A percentile compares a stretch with the other conserved stretches of the same genome.
Conservation (phyloP, 2,888 invertebrate species). For the Pecten maximus region DNA sequence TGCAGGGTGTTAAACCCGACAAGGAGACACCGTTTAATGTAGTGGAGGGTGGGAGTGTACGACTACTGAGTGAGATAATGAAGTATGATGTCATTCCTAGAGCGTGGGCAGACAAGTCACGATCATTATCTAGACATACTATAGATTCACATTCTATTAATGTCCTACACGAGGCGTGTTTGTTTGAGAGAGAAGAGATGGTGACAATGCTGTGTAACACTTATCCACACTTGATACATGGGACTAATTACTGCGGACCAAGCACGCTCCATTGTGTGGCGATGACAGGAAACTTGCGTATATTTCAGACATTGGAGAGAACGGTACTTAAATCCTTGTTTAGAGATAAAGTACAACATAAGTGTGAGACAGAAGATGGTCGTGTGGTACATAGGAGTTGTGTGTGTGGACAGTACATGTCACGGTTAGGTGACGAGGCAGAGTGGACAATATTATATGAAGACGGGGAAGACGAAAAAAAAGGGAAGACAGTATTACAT, state of each 20-base stretch:
- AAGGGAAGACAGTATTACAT: too few species aligned
- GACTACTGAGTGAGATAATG: background rate
- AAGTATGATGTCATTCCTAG: background rate
- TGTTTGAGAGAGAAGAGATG: slow-evolving; percentile 17
- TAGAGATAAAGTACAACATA: background rate
- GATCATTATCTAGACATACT: too few species aligned
- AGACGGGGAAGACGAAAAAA: too few species aligned
- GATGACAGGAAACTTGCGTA: background rate
- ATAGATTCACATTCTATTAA: background rate
- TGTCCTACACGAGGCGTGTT: background rate
- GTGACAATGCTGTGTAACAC: slow-evolving; percentile 6
- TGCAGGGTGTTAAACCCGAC: background rate
- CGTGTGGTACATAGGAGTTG: background rate
- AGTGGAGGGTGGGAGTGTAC: background rate
- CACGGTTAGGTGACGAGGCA: background rate
- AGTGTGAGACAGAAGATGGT: background rate
- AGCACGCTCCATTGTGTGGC: slow-evolving; percentile 6
- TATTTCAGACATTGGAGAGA: background rate
- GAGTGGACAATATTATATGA: too few species aligned
- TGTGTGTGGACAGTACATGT: background rate
- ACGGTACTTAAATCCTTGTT: background rate
- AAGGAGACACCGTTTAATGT: background rate
- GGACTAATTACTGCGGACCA: background rate
- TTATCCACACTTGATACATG: background rate
- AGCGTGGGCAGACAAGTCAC: background rate